phyloP scores from a whole-genome alignment of 2,113 vertebrate genomes.

The Larimichthys polyactis region DNA sequence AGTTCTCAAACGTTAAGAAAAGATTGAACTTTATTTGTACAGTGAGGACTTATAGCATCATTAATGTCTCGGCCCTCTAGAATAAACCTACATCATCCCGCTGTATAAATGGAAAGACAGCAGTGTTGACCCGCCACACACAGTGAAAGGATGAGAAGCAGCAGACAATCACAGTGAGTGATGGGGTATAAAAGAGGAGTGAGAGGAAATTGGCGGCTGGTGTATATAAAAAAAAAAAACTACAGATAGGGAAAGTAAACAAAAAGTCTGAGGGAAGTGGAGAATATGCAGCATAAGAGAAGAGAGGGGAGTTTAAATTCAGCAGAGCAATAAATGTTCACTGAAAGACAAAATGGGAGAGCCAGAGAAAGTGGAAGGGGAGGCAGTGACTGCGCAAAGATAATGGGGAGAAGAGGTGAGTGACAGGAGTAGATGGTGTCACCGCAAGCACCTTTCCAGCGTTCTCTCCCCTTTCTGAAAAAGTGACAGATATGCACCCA shows the following conservation, averaged over 20 bases:
- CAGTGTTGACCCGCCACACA: background rate
- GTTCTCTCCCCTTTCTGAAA: background rate
- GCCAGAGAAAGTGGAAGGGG: conserved; percentile 3
- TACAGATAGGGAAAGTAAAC: conserved; percentile 46
- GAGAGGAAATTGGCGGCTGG: conserved; percentile 40
- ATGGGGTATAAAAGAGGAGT: conserved; percentile 26
- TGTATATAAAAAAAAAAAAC: background rate
- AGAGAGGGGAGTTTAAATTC: conserved; percentile 53
- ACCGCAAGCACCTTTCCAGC: background rate
- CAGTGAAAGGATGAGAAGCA: conserved; percentile 8
- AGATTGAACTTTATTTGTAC: background rate
- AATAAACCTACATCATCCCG: conserved; percentile 23
- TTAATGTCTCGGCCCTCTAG: background rate
- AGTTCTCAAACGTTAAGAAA: background rate
- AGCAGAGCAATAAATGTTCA: conserved; percentile 58
- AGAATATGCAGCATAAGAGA: conserved; percentile 15
- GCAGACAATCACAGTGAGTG: conserved; percentile 36
- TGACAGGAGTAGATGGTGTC: conserved; percentile 53
- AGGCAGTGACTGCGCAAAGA: conserved; percentile 39
- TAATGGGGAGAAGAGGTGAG: conserved; percentile 56
- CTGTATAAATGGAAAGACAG: conserved; percentile 9
- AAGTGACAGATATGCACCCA: conserved; percentile 5
- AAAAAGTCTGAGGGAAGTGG: conserved; percentile 16
- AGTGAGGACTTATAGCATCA: background rate
- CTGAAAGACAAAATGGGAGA: conserved; percentile 51